Evolutionary conservation across 1,140 invertebrate species (phyloP).

Genomic region (Rhopalosiphum padi): DNA sequence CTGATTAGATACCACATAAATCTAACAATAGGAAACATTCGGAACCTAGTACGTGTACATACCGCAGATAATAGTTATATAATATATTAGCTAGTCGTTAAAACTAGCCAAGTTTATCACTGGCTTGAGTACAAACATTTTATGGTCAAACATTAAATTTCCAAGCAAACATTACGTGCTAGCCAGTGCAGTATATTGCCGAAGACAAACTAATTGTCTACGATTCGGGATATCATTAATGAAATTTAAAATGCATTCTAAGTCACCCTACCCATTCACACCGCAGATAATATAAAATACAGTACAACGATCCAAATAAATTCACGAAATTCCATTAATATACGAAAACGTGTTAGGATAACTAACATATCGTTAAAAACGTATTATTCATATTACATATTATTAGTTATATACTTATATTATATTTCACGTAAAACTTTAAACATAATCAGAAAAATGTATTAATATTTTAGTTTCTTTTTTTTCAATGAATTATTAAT

Average conservation of each 20-base stretch:
- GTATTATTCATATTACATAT: not conserved
- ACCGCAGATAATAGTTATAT: slow-evolving; percentile 27
- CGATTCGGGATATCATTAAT: not conserved
- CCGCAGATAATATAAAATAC: not conserved
- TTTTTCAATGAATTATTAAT: too few species aligned
- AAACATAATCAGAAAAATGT: not conserved
- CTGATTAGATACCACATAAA: slow-evolving; percentile 15
- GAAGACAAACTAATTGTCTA: slow-evolving; percentile 14
- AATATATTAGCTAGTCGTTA: slow-evolving; percentile 31
- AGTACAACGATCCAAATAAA: not conserved
- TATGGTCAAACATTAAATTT: slow-evolving; percentile 1
- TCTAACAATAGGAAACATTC: slow-evolving; percentile 26
- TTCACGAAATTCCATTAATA: not conserved
- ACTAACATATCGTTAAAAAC: not conserved
- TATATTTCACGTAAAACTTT: not conserved
- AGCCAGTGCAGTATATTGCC: not conserved
- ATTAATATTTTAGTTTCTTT: too few species aligned
- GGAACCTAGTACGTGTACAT: not conserved
- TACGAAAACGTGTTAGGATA: not conserved
- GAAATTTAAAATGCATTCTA: slow-evolving; percentile 3
- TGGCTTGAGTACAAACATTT: not conserved
- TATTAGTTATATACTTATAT: not conserved
- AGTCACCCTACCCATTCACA: not conserved
- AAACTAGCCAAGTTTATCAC: slow-evolving; percentile 16
- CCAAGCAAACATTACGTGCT: not conserved